phyloP scores from a whole-genome alignment of 2,888 invertebrate genomes.

The Cataglyphis livida region DNA sequence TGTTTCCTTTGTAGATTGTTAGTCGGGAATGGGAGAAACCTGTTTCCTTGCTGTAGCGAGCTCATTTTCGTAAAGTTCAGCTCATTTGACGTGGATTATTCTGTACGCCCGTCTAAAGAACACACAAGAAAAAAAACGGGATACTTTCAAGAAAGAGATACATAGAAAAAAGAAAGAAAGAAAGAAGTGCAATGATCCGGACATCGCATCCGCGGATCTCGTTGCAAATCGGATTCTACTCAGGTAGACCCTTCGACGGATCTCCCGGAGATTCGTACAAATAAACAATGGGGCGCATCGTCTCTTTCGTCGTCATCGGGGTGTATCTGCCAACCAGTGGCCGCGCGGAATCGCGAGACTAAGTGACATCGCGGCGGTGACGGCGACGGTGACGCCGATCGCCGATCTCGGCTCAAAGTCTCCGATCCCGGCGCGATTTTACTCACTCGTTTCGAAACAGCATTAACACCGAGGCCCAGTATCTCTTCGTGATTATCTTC shows the following conservation, averaged over 20 bases:
- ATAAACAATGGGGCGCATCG: slow-evolving; percentile 80
- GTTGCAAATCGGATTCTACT: not conserved
- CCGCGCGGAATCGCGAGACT: not conserved
- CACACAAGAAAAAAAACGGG: slow-evolving; percentile 60
- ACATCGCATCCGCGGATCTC: not conserved
- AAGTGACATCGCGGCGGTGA: not conserved
- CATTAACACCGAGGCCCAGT: slow-evolving; percentile 69
- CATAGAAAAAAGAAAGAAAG: not conserved
- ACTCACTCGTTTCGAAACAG: slow-evolving; percentile 80
- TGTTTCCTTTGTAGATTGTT: slow-evolving; percentile 88
- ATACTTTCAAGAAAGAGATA: not conserved
- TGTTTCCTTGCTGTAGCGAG: slow-evolving; percentile 88
- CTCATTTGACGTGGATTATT: slow-evolving; percentile 80
- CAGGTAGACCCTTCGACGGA: not conserved
- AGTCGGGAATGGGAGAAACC: slow-evolving; percentile 88
- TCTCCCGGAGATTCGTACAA: slow-evolving; percentile 74
- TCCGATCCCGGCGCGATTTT: slow-evolving; percentile 56
- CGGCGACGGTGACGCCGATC: not conserved
- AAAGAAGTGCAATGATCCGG: not conserved
- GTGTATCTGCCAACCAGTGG: slow-evolving; percentile 31
- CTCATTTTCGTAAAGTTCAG: slow-evolving; percentile 85
- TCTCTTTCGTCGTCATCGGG: slow-evolving; percentile 22
- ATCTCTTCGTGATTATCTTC: slow-evolving; percentile 80
- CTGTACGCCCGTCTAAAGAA: slow-evolving; percentile 85
- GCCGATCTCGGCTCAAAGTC: not conserved